Base-by-base conservation (phyloP, 2,113 vertebrate species). In the Urocitellus parryii region DNA sequence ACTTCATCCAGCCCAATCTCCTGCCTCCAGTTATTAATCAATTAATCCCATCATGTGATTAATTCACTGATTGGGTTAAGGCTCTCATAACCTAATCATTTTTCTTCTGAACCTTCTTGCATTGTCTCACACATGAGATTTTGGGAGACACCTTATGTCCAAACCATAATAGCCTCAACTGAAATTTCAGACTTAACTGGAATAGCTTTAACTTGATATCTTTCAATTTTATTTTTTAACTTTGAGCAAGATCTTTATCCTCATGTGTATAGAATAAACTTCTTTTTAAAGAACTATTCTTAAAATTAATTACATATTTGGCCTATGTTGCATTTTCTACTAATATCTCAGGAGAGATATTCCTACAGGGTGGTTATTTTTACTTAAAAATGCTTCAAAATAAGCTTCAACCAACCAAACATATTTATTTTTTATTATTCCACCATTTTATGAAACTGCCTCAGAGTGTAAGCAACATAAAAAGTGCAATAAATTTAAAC, bases 221-320 rank as follows among this genome's bases (percentile, higher is more conserved):
- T 91, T 91, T 94, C 78, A 77, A 88, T 86, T 95, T 95, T 90
- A 2, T 27, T 61, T 68, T 87, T 87, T 76, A 34, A 90, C 70
- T 58, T 79, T 84, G 42, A 88, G 13, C 13, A 92, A 73, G 29
- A 67, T 53, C 14, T 29, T 90, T 74, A 58, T 90, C 48, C 56
- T 42, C 4, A 17, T n/a, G 2, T 32, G 16, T 51, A 5, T 9
- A 89, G 20, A 80, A 70, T 67, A 84, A 68, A 1, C 17, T 48
- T 14, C 2, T 24, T 18, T 73, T 72, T 70, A 68, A 92, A 90
- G 24, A 73, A 72, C 14, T 39, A 27, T 51, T 86, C 18, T 77
- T 68, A 37, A 96, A 85, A 83, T 20, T 95, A 79, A 48, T 78
- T 14, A 70, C 51, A 67, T 45, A 86, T 63, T 42, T 76, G 74